phyloP scores from a whole-genome alignment of 2,113 vertebrate genomes.

The Pituophis catenifer region DNA sequence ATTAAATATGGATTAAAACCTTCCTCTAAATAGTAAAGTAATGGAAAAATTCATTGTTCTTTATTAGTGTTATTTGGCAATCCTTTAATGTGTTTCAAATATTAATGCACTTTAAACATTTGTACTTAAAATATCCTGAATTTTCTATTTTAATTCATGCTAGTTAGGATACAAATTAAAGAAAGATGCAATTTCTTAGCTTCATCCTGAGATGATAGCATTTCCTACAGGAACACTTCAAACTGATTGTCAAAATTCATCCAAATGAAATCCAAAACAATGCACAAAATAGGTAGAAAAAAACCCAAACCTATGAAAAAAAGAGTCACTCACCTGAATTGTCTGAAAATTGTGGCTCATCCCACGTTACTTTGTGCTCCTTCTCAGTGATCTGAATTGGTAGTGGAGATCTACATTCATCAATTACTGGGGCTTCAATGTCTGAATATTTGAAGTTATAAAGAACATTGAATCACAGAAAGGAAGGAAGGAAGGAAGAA shows the following conservation, averaged over 20 bases:
- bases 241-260: neutral
- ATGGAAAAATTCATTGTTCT: neutral
- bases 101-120: neutral
- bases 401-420: slow-evolving; percentile 91
- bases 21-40: neutral
- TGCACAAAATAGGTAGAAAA: neutral
- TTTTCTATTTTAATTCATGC: neutral
- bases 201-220: neutral
- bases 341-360: slow-evolving; percentile 96
- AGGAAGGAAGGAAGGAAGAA: neutral
- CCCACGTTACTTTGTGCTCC: slow-evolving; percentile 78
- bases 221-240: neutral
- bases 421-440: slow-evolving; percentile 90
- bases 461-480: slow-evolving; percentile 25
- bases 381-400: slow-evolving; percentile 75
- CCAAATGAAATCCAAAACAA: neutral
- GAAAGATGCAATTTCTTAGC: neutral
- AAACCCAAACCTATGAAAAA: neutral
- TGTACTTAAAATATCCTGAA: neutral
- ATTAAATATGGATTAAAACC: neutral
- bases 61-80: neutral
- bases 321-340: slow-evolving; percentile 83
- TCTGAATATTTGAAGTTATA: slow-evolving; percentile 72
- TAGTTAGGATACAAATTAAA: neutral
- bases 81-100: neutral